phyloP scores from a whole-genome alignment of 1,140 invertebrate genomes.

The Daktulosphaira vitifoliae region DNA sequence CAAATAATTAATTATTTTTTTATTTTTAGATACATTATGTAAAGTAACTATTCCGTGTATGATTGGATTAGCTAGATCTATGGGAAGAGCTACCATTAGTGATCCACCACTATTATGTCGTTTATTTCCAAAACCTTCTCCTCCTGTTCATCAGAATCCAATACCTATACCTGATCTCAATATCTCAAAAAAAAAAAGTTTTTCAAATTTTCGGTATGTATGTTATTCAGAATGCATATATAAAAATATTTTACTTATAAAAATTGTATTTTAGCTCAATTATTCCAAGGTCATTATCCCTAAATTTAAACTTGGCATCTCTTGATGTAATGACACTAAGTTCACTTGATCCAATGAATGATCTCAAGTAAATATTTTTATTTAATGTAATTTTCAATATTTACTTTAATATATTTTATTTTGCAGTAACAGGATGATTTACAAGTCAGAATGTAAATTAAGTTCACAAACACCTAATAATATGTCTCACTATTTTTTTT shows the following conservation, averaged over 20 bases:
- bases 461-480: constrained; percentile 13
- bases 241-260: too few relatives aligned
- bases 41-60: constrained; percentile 74
- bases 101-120: constrained; percentile 72
- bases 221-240: too few relatives aligned
- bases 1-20: constrained; percentile 33
- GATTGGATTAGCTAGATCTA: constrained; percentile 75
- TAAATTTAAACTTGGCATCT: constrained; percentile 54
- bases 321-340: constrained; percentile 40
- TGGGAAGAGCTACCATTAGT: constrained; percentile 70
- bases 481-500: constrained; percentile 71
- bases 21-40: constrained; percentile 58
- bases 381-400: background rate
- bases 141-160: constrained; percentile 45
- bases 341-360: constrained; percentile 39
- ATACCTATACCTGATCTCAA: constrained; percentile 35
- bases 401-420: background rate
- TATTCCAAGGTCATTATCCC: constrained; percentile 83
- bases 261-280: constrained; percentile 59
- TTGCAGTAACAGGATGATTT: constrained; percentile 23
- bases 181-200: constrained; percentile 41
- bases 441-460: constrained; percentile 20
- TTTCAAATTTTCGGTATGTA: constrained; percentile 43
- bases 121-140: constrained; percentile 68
- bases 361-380: constrained; percentile 38